Evolutionary conservation across 2,113 vertebrate species (phyloP).

Genomic region (Panurus biarmicus): DNA sequence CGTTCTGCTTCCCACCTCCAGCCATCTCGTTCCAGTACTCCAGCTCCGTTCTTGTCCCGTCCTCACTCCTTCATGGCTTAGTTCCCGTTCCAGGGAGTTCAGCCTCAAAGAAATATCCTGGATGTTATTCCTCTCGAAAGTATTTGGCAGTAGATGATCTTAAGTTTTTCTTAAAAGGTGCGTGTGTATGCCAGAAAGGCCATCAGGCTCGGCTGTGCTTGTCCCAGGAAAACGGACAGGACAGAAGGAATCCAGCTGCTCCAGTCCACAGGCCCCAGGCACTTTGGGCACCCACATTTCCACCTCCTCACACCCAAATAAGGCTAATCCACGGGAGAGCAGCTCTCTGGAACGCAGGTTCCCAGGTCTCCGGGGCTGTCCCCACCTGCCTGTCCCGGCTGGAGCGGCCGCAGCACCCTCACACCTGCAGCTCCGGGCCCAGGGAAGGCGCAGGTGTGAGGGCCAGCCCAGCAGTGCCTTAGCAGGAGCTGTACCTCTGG

Average conservation of each 20-base stretch:
- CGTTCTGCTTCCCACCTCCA: not conserved
- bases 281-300: not conserved
- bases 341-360: not conserved
- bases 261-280: not conserved
- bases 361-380: accelerated
- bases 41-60: not conserved
- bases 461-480: not conserved
- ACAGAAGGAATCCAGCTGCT: not conserved
- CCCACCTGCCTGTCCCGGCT: not conserved
- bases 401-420: accelerated
- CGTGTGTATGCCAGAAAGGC: not conserved
- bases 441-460: not conserved
- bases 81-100: not conserved
- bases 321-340: not conserved
- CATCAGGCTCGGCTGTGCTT: not conserved
- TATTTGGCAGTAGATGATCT: not conserved
- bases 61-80: not conserved
- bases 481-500: slow-evolving; percentile 64
- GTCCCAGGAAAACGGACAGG: not conserved
- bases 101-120: not conserved
- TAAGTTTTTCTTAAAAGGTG: not conserved
- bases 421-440: not conserved
- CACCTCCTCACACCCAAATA: accelerated
- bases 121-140: not conserved
- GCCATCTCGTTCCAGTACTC: accelerated